phyloP scores from a whole-genome alignment of 1,140 invertebrate species.

The Chrysoperla carnea region DNA sequence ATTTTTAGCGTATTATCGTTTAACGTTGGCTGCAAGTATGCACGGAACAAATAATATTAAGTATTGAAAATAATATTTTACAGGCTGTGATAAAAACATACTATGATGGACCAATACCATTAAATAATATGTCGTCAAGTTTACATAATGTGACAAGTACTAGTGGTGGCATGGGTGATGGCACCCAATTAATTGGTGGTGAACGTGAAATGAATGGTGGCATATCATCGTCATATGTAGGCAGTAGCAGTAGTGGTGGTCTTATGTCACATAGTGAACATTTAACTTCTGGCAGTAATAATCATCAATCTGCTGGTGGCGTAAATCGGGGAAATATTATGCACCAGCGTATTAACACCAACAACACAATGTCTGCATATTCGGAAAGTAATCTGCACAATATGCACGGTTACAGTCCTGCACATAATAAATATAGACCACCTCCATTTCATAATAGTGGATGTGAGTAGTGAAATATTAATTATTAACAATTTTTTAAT shows the following conservation, averaged over 20 bases:
- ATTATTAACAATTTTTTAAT: no score
- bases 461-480: neutral
- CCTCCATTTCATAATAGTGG: neutral
- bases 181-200: neutral
- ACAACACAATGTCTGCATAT: constrained; percentile 11
- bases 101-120: constrained; percentile 5
- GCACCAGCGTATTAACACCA: neutral
- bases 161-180: constrained; percentile 7
- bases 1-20: no score
- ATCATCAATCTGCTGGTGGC: neutral
- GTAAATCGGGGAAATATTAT: constrained; percentile 1
- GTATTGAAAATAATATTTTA: neutral
- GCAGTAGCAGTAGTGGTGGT: constrained; percentile 2
- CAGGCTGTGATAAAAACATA: constrained; percentile 4
- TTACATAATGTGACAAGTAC: constrained; percentile 20
- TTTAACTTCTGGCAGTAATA: constrained; percentile 1
- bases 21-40: no score
- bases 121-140: constrained; percentile 18
- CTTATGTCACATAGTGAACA: constrained; percentile 1
- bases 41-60: no score
- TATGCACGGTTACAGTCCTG: constrained; percentile 17
- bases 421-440: constrained; percentile 1
- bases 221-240: constrained; percentile 3
- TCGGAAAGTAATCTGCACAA: constrained; percentile 21
- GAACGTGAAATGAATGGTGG: constrained; percentile 9